A percentile compares a stretch with the other conserved stretches of the same genome.
These are phyloP conservation scores for Merodon equestris DNA, from an alignment of 2,888 invertebrate species.

Conservation along the genomic window DNA sequence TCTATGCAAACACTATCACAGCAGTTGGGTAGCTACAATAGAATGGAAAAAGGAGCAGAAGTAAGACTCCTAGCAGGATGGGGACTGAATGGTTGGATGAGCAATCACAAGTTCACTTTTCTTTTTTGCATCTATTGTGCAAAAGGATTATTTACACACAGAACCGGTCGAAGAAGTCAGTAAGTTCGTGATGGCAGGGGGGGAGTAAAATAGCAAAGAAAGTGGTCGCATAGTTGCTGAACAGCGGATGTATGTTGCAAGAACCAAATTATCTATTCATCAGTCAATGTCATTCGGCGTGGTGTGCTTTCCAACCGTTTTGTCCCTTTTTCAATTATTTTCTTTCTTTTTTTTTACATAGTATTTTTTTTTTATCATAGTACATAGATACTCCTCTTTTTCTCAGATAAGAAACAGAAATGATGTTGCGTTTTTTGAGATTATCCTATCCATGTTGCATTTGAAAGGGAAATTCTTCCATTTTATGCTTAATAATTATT, in stretches of 20 bases:
- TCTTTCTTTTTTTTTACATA: too few relatives aligned
- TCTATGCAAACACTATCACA: constrained; percentile 1
- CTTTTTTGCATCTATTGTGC: constrained; percentile 22
- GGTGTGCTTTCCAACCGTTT: constrained; percentile 50
- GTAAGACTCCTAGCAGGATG: constrained; percentile 41
- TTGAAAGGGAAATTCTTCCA: constrained; percentile 36
- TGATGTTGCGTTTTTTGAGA: constrained; percentile 5
- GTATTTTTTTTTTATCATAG: too few relatives aligned
- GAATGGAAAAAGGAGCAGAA: not conserved
- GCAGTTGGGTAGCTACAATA: too few relatives aligned
- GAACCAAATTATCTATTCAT: constrained; percentile 65
- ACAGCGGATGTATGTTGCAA: constrained; percentile 34
- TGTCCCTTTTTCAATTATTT: constrained; percentile 30
- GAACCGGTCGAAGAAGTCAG: constrained; percentile 12
- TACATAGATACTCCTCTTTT: too few relatives aligned
- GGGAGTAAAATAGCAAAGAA: constrained; percentile 34
- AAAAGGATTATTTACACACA: constrained; percentile 64
- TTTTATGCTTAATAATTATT: not conserved
- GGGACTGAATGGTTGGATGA: constrained; percentile 56
- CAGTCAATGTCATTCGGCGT: constrained; percentile 66
- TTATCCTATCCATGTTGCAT: constrained; percentile 38
- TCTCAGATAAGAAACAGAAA: constrained; percentile 22
- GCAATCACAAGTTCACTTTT: constrained; percentile 54
- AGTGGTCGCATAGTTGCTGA: constrained; percentile 33
- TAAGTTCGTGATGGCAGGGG: constrained; percentile 7